Percentiles rank a stretch among this genome's conserved stretches.
phyloP scores from a whole-genome alignment of 1,140 invertebrate genomes.

The Reticulitermes speratus region DNA sequence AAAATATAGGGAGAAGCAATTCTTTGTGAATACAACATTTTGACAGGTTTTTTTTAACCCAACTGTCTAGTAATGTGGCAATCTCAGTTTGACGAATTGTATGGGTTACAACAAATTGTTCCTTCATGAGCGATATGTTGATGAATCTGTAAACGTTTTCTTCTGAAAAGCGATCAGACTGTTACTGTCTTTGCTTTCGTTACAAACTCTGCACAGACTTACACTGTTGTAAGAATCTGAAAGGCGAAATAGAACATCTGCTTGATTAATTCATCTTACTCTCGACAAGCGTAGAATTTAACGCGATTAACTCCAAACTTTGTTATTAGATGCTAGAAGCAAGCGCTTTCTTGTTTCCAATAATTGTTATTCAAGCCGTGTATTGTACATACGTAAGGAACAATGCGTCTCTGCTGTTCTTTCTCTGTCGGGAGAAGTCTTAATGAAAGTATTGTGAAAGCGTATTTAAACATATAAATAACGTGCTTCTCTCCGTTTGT shows the following conservation, averaged over 20 bases:
- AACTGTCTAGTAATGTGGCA: no score
- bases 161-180: no score
- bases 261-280: not conserved
- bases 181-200: no score
- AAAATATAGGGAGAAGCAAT: no score
- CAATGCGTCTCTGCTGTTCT: not conserved
- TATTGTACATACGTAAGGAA: not conserved
- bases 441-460: not conserved
- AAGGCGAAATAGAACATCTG: not conserved
- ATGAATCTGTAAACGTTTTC: no score
- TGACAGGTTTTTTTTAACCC: no score
- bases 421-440: not conserved
- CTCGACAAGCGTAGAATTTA: not conserved
- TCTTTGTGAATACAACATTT: no score
- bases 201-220: no score
- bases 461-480: not conserved
- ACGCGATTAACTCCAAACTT: not conserved
- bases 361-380: not conserved
- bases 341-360: not conserved
- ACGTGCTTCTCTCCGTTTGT: not conserved
- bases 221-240: no score
- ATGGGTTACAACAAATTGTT: no score
- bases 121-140: no score
- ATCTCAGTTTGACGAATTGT: no score
- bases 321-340: not conserved